Conservation (phyloP, 2,113 vertebrate genomes). For the Mus musculus region GRCm39 chr9:120815501-120816000, state of each 20-base stretch:
- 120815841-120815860: not conserved
- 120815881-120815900: not conserved
- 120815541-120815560: accelerated
- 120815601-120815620: not conserved
- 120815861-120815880: not conserved
- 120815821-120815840: not conserved
- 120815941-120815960: not conserved
- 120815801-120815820: not conserved
- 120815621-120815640: not conserved
- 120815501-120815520: not conserved
- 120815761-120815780: not conserved
- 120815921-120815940: not conserved
- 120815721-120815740: not conserved
- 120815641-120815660: not conserved
- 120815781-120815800: not conserved
- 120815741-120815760: not conserved
- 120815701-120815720: not conserved
- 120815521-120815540: not conserved
- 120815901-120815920: not conserved
- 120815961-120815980: not conserved
- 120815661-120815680: not conserved
- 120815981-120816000: not conserved
- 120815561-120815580: no score
- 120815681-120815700: not conserved
- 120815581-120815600: not conserved